These are phyloP conservation scores for Gymnarchus niloticus DNA, from an alignment of 2,113 vertebrate species.

Conservation along the genomic window DNA sequence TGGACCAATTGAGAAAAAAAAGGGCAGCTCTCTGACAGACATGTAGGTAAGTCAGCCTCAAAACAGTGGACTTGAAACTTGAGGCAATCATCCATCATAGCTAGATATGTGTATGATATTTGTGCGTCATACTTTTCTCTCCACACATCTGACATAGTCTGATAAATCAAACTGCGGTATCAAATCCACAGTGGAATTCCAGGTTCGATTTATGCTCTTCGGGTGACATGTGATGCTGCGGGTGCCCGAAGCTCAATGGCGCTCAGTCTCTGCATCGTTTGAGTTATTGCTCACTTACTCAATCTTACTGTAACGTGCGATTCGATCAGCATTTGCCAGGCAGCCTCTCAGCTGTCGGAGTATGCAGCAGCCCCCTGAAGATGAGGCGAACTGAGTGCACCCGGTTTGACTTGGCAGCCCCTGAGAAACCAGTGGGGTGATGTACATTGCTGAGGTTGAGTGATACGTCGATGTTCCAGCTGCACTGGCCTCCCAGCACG, in stretches of 20 bases:
- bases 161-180: not conserved
- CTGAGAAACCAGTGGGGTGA: not conserved
- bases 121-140: not conserved
- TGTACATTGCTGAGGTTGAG: not conserved
- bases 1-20: slow-evolving; percentile 28
- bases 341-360: not conserved
- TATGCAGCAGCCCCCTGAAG: not conserved
- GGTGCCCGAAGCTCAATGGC: not conserved
- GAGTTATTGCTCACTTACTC: too few species aligned
- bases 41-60: not conserved
- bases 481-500: not conserved
- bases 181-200: not conserved
- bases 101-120: not conserved
- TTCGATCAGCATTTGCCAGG: not conserved
- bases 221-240: not conserved
- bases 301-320: not conserved
- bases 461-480: not conserved
- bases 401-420: not conserved
- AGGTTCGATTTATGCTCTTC: not conserved
- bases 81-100: not conserved
- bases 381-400: not conserved
- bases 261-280: not conserved
- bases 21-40: not conserved
- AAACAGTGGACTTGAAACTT: not conserved
- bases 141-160: not conserved